These are phyloP conservation scores for Zygaena filipendulae DNA, from an alignment of 2,888 invertebrate species.

Conservation along the genomic window DNA sequence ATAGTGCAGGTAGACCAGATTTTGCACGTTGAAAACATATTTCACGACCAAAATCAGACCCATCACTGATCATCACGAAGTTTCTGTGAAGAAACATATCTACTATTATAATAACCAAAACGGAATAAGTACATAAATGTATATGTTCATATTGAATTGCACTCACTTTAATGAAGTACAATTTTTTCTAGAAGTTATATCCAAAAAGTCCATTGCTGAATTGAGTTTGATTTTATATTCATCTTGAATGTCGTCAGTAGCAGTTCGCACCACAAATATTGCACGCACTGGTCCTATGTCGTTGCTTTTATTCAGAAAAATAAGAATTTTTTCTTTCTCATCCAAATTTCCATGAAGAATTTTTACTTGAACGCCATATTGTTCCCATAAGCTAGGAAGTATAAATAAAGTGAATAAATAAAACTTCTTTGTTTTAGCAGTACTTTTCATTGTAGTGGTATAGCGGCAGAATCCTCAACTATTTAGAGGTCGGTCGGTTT, in stretches of 20 bases:
- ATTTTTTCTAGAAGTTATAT: conserved; percentile 14
- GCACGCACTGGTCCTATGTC: too few species aligned
- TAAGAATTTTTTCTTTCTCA: conserved; percentile 11
- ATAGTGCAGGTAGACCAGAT: too few species aligned
- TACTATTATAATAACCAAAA: conserved; percentile 6
- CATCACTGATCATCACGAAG: conserved; percentile 13
- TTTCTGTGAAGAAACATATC: conserved; percentile 10
- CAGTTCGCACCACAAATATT: too few species aligned
- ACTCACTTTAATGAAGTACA: too few species aligned
- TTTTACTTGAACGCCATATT: conserved; percentile 17
- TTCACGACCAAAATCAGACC: conserved; percentile 3
- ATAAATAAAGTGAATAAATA: conserved; percentile 3
- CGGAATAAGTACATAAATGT: conserved; percentile 2
- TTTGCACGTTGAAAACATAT: conserved; percentile 9
- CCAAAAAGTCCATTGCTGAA: too few species aligned
- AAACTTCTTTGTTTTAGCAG: conserved; percentile 2
- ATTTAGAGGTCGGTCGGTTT: conserved; percentile 2
- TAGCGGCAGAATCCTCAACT: conserved; percentile 4
- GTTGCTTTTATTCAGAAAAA: too few species aligned
- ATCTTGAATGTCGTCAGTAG: too few species aligned
- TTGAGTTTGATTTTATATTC: too few species aligned
- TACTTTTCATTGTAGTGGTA: conserved; percentile 1
- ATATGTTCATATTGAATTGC: too few species aligned
- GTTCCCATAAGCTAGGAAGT: conserved; percentile 21
- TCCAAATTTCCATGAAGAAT: conserved; percentile 8